phyloP scores from a whole-genome alignment of 2,888 invertebrate species.

The Thera obeliscata region DNA sequence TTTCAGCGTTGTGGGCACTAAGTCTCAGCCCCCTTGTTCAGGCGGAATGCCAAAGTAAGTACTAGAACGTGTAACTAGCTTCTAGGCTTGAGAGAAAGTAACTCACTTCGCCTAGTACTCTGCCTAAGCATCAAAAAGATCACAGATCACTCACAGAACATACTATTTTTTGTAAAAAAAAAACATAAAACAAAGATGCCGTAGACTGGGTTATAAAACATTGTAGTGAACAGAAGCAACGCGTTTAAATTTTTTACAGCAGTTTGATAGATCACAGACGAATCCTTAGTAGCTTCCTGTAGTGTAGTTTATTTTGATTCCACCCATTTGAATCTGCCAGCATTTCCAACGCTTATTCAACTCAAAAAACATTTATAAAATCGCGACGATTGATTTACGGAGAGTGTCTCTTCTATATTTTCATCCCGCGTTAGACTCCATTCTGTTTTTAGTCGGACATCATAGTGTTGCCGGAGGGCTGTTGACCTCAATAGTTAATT shows the following conservation, averaged over 20 bases:
- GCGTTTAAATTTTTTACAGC: slow-evolving; percentile 31
- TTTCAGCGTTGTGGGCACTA: slow-evolving; percentile 84
- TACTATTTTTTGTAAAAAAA: slow-evolving; percentile 41
- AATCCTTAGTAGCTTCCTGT: slow-evolving; percentile 14
- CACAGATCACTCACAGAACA: slow-evolving; percentile 38
- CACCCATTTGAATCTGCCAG: slow-evolving; percentile 22
- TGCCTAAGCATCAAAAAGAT: slow-evolving; percentile 30
- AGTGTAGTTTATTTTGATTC: slow-evolving; percentile 12
- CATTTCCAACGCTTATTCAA: slow-evolving; percentile 22
- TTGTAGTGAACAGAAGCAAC: slow-evolving; percentile 29
- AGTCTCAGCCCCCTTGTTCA: slow-evolving; percentile 80
- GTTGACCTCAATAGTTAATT: slow-evolving; percentile 44
- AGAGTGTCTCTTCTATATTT: slow-evolving; percentile 2
- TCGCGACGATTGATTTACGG: slow-evolving; percentile 7
- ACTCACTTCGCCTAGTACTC: slow-evolving; percentile 45
- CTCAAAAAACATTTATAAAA: slow-evolving; percentile 10
- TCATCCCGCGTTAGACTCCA: slow-evolving; percentile 4
- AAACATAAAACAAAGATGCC: slow-evolving; percentile 45
- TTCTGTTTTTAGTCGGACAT: slow-evolving; percentile 34
- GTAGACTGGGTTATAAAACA: slow-evolving; percentile 60
- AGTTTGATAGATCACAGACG: slow-evolving; percentile 20
- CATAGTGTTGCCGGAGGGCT: slow-evolving; percentile 36
- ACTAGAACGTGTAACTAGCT: slow-evolving; percentile 53
- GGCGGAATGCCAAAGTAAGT: slow-evolving; percentile 85
- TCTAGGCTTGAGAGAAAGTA: slow-evolving; percentile 54